Conservation (phyloP, 2,113 vertebrate species). For the Natator depressus region DNA sequence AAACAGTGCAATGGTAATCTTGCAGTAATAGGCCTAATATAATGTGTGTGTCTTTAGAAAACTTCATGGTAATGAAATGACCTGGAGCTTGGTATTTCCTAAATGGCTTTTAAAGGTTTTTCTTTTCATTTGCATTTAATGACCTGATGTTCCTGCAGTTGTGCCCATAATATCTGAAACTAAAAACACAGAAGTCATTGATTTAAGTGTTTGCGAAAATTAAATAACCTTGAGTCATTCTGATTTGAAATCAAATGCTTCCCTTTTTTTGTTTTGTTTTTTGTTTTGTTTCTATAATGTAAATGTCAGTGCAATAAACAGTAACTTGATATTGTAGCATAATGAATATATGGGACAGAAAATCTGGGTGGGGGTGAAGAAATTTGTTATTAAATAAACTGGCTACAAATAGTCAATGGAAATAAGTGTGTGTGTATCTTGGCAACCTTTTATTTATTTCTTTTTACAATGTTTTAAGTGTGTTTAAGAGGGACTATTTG, state of each 20-base stretch:
- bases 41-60: conserved; percentile 14
- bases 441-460: neutral
- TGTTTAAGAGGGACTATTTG: neutral
- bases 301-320: conserved; percentile 71
- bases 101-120: conserved; percentile 64
- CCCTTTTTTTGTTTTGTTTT: conserved; percentile 42
- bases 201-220: conserved; percentile 64
- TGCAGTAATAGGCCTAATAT: conserved; percentile 51
- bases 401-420: neutral
- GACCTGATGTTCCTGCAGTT: neutral
- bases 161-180: conserved; percentile 12
- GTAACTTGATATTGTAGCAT: conserved; percentile 49
- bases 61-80: conserved; percentile 57
- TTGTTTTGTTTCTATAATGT: conserved; percentile 71
- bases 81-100: conserved; percentile 54
- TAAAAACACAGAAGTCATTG: conserved; percentile 8
- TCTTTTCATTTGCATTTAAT: conserved; percentile 61
- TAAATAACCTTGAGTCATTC: conserved; percentile 68
- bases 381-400: neutral
- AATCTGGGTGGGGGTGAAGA: neutral
- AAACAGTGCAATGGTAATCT: neutral
- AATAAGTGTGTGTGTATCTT: neutral
- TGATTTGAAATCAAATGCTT: conserved; percentile 72
- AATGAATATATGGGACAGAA: conserved; percentile 57
- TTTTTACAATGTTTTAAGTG: neutral